Percentiles rank a stretch among this genome's conserved stretches.
These are phyloP conservation scores for Drosophila asahinai DNA, from an alignment of 1,140 invertebrate species.

Conservation along the genomic window DNA sequence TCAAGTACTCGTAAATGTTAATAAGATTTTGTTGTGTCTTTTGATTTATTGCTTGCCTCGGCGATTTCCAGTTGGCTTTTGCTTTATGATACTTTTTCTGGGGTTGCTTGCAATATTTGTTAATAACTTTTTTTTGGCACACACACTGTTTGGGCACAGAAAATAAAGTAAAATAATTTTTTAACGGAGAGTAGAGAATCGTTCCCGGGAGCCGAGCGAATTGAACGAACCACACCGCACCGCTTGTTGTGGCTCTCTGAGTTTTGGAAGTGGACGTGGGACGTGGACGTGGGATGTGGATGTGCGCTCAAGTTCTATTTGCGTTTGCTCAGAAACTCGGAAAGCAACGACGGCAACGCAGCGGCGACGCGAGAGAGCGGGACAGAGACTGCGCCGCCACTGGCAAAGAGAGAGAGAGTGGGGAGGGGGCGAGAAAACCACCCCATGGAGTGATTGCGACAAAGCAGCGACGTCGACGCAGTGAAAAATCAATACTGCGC, in stretches of 20 bases:
- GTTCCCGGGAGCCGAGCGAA: constrained; percentile 17
- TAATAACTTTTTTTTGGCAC: neutral
- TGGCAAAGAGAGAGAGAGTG: neutral
- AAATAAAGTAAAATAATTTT: constrained; percentile 10
- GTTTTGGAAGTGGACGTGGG: constrained; percentile 2
- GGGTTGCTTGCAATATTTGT: neutral
- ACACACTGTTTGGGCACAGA: constrained; percentile 7
- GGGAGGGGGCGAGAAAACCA: constrained; percentile 63
- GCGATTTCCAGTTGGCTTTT: constrained; percentile 15
- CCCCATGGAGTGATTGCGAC: constrained; percentile 77
- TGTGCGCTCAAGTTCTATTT: constrained; percentile 73
- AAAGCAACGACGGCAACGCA: constrained; percentile 49
- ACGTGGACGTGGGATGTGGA: neutral
- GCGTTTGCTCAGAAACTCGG: constrained; percentile 77
- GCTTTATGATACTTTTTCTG: neutral
- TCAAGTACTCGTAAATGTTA: neutral
- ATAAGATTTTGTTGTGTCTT: constrained; percentile 8
- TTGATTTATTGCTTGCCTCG: constrained; percentile 43
- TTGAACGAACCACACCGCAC: constrained; percentile 36
- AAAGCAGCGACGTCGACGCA: constrained; percentile 73
- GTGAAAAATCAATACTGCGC: constrained; percentile 84
- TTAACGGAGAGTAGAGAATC: neutral
- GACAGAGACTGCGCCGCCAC: constrained; percentile 20
- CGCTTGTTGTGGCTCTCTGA: constrained; percentile 47
- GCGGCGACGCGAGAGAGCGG: constrained; percentile 13